Evolutionary conservation across 2,888 invertebrate genomes (phyloP).

Genomic region (Nephrotoma appendiculata): DNA sequence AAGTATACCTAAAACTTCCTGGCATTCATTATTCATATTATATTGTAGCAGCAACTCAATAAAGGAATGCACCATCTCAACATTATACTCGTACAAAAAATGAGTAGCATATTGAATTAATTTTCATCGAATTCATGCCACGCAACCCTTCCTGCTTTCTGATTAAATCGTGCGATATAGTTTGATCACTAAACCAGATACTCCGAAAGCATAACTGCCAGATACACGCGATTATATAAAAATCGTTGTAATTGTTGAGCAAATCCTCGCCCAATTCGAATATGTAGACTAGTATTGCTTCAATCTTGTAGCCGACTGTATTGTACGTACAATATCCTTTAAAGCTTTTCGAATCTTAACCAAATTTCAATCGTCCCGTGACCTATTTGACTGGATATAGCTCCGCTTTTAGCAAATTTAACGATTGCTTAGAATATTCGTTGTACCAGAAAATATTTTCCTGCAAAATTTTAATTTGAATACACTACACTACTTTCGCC

Average conservation of each 20-base stretch:
- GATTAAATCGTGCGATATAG: constrained; percentile 41
- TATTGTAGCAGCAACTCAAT: constrained; percentile 46
- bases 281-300: constrained; percentile 45
- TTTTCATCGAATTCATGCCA: no score
- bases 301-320: constrained; percentile 43
- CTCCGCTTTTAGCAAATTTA: no score
- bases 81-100: constrained; percentile 42
- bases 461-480: no score
- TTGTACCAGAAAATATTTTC: no score
- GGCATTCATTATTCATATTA: constrained; percentile 41
- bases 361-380: no score
- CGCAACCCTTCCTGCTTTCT: constrained; percentile 37
- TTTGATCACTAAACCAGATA: constrained; percentile 53
- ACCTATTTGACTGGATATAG: no score
- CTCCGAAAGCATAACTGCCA: constrained; percentile 56
- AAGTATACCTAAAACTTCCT: constrained; percentile 40
- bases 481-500: no score
- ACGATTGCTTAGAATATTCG: no score
- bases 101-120: constrained; percentile 37
- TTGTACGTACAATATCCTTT: no score
- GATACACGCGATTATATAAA: constrained; percentile 42
- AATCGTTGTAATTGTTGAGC: no score
- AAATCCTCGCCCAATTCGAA: constrained; percentile 38
- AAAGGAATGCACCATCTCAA: constrained; percentile 47
- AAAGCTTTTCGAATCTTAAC: no score